A percentile compares a stretch with the other conserved stretches of the same genome.
phyloP scores from a whole-genome alignment of 2,888 invertebrate species.

The Eledona agricola region DNA sequence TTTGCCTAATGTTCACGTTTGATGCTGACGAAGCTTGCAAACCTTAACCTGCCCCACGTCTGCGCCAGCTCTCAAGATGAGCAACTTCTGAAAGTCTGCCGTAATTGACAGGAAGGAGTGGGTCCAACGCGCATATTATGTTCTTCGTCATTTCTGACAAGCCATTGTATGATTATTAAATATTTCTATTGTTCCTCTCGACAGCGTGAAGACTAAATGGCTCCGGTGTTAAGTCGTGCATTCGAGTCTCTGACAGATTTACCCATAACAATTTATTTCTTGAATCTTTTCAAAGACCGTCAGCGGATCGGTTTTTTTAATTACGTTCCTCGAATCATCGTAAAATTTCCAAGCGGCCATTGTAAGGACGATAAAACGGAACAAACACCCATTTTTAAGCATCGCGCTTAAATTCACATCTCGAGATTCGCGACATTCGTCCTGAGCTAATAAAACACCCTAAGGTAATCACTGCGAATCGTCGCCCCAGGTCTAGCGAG shows the following conservation, averaged over 20 bases:
- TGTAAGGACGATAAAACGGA: slow-evolving; percentile 39
- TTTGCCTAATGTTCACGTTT: slow-evolving; percentile 6
- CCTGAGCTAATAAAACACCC: slow-evolving; percentile 36
- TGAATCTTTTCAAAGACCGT: too few species aligned
- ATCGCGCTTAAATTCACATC: slow-evolving; percentile 42
- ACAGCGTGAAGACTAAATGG: slow-evolving; percentile 29
- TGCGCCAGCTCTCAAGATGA: slow-evolving; percentile 16
- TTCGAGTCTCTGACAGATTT: too few species aligned
- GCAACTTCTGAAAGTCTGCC: slow-evolving; percentile 32
- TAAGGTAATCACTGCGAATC: slow-evolving; percentile 40
- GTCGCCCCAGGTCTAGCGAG: slow-evolving; percentile 35
- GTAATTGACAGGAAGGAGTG: slow-evolving; percentile 43
- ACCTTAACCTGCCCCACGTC: too few species aligned
- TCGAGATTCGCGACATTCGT: slow-evolving; percentile 38
- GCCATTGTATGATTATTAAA: slow-evolving; percentile 43
- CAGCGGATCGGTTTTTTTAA: too few species aligned
- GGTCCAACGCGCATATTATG: slow-evolving; percentile 38
- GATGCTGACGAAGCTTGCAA: slow-evolving; percentile 7
- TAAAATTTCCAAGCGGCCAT: slow-evolving; percentile 19
- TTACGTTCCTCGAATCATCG: too few species aligned
- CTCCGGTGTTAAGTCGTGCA: slow-evolving; percentile 14
- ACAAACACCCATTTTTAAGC: slow-evolving; percentile 41
- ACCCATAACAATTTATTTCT: too few species aligned
- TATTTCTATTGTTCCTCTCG: slow-evolving; percentile 40
- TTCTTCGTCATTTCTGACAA: slow-evolving; percentile 41